These are phyloP conservation scores for Smutsia temminckii DNA, from an alignment of 2,797 vertebrate genomes.

Conservation along the genomic window DNA sequence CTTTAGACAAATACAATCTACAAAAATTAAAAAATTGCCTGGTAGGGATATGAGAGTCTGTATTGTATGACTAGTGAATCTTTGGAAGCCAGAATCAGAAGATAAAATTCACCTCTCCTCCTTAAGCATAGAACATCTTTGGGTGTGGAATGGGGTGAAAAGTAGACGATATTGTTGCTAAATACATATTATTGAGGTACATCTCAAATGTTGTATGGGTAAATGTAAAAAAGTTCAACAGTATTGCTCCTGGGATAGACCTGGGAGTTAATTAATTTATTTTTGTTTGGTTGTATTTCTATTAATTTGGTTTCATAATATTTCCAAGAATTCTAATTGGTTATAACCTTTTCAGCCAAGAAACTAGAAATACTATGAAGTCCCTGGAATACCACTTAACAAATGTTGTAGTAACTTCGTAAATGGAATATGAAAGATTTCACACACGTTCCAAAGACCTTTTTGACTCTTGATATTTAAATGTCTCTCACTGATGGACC, in stretches of 20 bases:
- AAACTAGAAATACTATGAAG: neutral
- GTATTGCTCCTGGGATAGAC: neutral
- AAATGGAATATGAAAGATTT: neutral
- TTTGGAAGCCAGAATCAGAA: neutral
- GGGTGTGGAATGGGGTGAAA: neutral
- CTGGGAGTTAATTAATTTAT: neutral
- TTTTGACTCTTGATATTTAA: neutral
- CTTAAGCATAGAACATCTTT: neutral
- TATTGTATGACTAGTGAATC: neutral
- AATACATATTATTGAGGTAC: neutral
- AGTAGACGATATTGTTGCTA: neutral
- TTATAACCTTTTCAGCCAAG: neutral
- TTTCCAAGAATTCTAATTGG: slow-evolving; percentile 3
- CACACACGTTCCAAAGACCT: neutral
- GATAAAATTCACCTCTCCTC: neutral
- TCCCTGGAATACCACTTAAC: neutral
- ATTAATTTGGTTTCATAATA: neutral
- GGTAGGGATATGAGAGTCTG: neutral
- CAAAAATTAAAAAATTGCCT: neutral
- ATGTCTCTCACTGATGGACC: neutral
- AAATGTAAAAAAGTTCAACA: neutral
- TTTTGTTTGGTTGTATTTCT: slow-evolving; percentile 19
- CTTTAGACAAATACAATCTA: neutral
- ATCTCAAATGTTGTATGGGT: neutral
- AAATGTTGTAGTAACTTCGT: neutral